Evolutionary conservation across 2,888 invertebrate genomes (phyloP), one percentile per base, ranked within the genome.

Genomic region (Pasiphila rectangulata): DNA sequence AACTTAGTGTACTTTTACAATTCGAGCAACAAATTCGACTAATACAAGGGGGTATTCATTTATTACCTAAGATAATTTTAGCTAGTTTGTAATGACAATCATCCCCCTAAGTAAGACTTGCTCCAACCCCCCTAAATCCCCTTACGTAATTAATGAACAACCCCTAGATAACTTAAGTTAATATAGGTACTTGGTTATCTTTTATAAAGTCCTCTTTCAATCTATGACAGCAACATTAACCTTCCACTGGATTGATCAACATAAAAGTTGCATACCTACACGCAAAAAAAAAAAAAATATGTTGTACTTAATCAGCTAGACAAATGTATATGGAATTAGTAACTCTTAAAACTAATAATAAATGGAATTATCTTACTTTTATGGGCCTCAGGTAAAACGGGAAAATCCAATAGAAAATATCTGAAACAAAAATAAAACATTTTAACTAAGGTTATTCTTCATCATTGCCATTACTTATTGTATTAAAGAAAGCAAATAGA

Each of bases 361-460:
- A 73, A 74, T 64, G 72, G 77, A 80, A 77, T 49, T 61, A 46
- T 79, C 79, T 80, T 79, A 80, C 79, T 78, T 75, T 72, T 62
- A 64, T 57, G 55, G 67, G 73, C 63, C 69, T 69, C 69, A 45
- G 51, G 54, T 49, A 50, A 32, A 35, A 10, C 27, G 46, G 48
- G 56, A 50, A 40, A 55, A 46, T 61, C 51, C 57, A 57, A 60
- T 58, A 49, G 56, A 63, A 66, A 61, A 57, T 59, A 85, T 84
- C 86, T 87, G 85, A 23, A 86, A 86, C 83, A 83, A 86, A 54
- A 51, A n/a, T 63, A 64, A 64, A 20, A 4, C 2, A 23, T 9
- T 9, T 23, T 23, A 23, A 23, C 7, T 9, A 23, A 9, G 9
- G 6, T 4, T 21, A 21, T 21, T 2, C 4, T 21, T 21, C n/a